These are phyloP conservation scores for Spinus pinus DNA, from an alignment of 2,797 vertebrate species.

Conservation along the genomic window DNA sequence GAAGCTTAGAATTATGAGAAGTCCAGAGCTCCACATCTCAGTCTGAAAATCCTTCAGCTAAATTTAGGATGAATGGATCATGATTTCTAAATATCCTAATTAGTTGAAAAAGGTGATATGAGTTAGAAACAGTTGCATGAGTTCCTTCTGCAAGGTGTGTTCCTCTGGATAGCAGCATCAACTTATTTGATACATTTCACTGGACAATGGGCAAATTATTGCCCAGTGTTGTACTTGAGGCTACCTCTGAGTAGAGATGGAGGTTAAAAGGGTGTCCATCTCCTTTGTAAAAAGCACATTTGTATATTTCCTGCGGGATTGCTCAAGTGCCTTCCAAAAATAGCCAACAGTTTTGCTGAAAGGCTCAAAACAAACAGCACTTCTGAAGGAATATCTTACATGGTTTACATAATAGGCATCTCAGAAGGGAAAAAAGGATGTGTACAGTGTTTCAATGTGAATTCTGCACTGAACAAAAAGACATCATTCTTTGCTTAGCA, in stretches of 20 bases:
- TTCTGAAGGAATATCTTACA: constrained; percentile 43
- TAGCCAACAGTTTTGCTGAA: constrained; percentile 8
- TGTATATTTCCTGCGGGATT: not conserved
- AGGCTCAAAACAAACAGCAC: constrained; percentile 37
- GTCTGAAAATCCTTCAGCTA: not conserved
- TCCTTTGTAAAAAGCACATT: not conserved
- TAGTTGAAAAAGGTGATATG: not conserved
- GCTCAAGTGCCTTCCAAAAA: constrained; percentile 9
- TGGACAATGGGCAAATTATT: not conserved
- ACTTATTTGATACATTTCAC: not conserved
- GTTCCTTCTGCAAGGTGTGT: not conserved
- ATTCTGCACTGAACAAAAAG: constrained; percentile 22
- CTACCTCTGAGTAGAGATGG: not conserved
- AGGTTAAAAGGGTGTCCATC: not conserved
- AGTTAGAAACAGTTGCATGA: not conserved
- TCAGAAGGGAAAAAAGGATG: constrained; percentile 18
- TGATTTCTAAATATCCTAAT: not conserved
- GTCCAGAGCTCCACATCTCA: not conserved
- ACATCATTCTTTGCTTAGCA: constrained; percentile 46
- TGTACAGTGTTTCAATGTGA: constrained; percentile 1
- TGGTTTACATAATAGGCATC: constrained; percentile 35
- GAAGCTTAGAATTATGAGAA: not conserved
- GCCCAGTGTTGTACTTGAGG: not conserved
- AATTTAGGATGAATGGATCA: not conserved
- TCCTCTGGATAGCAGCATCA: not conserved